Percentiles rank a stretch among this genome's conserved stretches.
These are phyloP conservation scores for Origma solitaria DNA, from an alignment of 2,113 vertebrate genomes.

Conservation along the genomic window DNA sequence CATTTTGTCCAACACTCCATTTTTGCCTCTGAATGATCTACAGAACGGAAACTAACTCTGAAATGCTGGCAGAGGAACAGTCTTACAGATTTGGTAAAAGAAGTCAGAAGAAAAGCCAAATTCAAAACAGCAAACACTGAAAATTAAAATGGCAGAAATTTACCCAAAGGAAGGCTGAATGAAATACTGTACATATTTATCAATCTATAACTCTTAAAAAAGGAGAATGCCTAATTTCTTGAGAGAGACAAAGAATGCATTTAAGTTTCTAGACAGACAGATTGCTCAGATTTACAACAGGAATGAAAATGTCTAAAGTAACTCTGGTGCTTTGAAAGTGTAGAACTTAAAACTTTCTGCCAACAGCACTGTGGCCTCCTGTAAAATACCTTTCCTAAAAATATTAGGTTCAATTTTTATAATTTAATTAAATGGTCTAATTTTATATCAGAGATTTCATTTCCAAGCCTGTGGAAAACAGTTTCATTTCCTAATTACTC, in stretches of 20 bases:
- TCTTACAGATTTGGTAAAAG: not conserved
- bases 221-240: not conserved
- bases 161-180: not conserved
- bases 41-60: not conserved
- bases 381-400: not conserved
- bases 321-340: not conserved
- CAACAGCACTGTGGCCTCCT: not conserved
- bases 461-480: not conserved
- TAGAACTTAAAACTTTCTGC: not conserved
- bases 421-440: not conserved
- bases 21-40: not conserved
- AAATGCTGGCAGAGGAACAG: not conserved
- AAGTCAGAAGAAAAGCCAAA: not conserved
- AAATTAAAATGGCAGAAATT: not conserved
- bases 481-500: not conserved
- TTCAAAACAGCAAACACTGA: not conserved
- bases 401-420: not conserved
- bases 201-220: not conserved
- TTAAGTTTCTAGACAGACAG: not conserved
- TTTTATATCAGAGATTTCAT: not conserved
- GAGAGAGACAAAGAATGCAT: not conserved
- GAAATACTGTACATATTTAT: not conserved
- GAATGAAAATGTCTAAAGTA: not conserved
- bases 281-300: not conserved
- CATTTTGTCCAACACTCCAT: not conserved